Evolutionary conservation across 2,113 vertebrate species (phyloP).

Genomic region (Pyrgilauda ruficollis): DNA sequence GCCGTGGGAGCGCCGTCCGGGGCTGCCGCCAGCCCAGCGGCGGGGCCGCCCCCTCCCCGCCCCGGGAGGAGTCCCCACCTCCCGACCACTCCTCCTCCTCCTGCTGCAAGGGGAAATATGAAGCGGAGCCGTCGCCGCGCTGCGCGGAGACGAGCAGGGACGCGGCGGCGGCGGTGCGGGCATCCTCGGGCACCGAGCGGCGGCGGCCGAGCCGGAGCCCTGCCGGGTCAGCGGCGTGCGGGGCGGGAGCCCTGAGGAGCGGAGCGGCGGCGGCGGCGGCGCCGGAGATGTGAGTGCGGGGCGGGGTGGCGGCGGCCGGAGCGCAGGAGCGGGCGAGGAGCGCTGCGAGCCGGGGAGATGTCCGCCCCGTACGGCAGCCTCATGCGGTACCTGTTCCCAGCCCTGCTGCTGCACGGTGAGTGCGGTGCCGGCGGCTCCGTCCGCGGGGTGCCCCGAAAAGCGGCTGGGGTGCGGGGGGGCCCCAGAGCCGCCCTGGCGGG

Average conservation of each 20-base stretch:
- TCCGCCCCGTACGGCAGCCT: constrained; percentile 42
- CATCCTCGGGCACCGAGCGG: neutral
- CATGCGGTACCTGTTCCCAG: constrained; percentile 69
- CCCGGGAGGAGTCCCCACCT: neutral
- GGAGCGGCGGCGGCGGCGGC: neutral
- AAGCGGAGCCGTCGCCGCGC: constrained; percentile 48
- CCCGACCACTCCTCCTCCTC: constrained; percentile 9
- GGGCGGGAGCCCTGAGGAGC: neutral
- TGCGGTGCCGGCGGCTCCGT: neutral
- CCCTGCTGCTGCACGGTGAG: constrained; percentile 76
- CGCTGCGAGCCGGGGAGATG: constrained; percentile 49
- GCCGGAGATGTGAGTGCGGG: too few species aligned
- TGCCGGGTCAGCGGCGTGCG: neutral
- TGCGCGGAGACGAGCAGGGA: neutral
- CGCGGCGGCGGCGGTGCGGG: neutral
- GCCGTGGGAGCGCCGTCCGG: neutral
- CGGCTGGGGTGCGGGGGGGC: neutral
- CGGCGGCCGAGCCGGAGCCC: neutral
- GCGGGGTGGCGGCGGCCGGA: neutral
- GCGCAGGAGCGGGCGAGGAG: neutral
- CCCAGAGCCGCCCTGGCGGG: neutral
- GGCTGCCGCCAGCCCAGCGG: neutral
- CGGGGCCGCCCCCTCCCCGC: neutral
- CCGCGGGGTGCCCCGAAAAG: neutral
- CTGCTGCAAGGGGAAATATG: constrained; percentile 66